Percentiles rank a stretch among this genome's conserved stretches.
Conservation (phyloP, 2,888 invertebrate species). For the Drosophila antonietae region DNA sequence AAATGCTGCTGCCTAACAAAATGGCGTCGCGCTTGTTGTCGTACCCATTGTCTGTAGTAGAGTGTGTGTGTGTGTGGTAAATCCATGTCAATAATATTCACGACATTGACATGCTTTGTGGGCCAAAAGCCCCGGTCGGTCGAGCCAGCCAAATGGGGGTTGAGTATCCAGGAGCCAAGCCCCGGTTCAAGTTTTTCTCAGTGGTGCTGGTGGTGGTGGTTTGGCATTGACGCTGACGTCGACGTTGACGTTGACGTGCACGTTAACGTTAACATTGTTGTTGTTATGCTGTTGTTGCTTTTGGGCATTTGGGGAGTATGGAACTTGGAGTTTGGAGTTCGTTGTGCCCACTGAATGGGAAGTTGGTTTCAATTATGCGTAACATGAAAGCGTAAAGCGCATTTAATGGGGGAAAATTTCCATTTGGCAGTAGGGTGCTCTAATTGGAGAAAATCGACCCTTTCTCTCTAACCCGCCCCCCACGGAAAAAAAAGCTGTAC, state of each 20-base stretch:
- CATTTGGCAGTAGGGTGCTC: conserved; percentile 42
- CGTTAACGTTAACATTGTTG: conserved; percentile 14
- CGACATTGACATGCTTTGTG: conserved; percentile 80
- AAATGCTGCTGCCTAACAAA: conserved; percentile 54
- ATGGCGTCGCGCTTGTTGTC: conserved; percentile 48
- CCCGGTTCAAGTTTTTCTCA: not conserved
- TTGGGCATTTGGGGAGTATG: conserved; percentile 7
- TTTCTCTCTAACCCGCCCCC: conserved; percentile 13
- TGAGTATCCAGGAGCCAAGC: conserved; percentile 17
- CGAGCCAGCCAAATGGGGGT: conserved; percentile 28
- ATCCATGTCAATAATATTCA: conserved; percentile 79
- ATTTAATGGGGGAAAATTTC: conserved; percentile 25
- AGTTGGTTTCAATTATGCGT: conserved; percentile 76
- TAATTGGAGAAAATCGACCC: conserved; percentile 57
- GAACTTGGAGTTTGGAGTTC: conserved; percentile 1
- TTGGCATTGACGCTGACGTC: conserved; percentile 27
- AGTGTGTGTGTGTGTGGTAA: conserved; percentile 40
- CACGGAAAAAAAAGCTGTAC: conserved; percentile 9
- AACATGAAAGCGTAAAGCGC: conserved; percentile 63
- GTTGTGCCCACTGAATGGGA: conserved; percentile 65
- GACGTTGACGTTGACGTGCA: conserved; percentile 5
- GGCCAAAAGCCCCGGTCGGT: conserved; percentile 45
- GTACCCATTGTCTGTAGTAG: conserved; percentile 13
- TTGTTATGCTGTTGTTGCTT: not conserved
- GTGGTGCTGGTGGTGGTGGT: conserved; percentile 30